phyloP scores from a whole-genome alignment of 2,797 vertebrate genomes.

The Sternotherus odoratus region DNA sequence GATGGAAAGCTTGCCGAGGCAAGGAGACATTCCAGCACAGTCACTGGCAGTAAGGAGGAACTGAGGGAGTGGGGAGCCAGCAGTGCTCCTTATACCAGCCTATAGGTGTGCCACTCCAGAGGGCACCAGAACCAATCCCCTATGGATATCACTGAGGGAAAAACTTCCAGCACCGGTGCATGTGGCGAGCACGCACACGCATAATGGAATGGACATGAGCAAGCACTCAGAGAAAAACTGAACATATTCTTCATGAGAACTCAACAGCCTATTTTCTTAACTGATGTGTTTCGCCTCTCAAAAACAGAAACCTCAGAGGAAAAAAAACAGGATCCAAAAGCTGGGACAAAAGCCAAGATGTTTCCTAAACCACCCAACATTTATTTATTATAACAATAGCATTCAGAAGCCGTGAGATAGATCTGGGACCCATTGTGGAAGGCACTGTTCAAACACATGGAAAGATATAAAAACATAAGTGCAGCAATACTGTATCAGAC shows the following conservation, averaged over 20 bases:
- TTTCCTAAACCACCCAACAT: neutral
- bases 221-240: neutral
- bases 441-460: neutral
- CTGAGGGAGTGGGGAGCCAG: too few relatives aligned
- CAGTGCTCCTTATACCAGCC: too few relatives aligned
- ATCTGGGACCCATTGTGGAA: neutral
- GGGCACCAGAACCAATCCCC: too few relatives aligned
- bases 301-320: neutral
- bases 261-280: neutral
- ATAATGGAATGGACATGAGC: too few relatives aligned
- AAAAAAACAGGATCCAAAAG: neutral
- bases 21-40: too few relatives aligned
- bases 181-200: too few relatives aligned
- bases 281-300: neutral
- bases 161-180: too few relatives aligned
- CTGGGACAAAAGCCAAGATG: neutral
- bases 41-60: too few relatives aligned
- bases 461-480: neutral
- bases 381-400: neutral
- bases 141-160: too few relatives aligned
- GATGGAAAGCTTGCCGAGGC: too few relatives aligned
- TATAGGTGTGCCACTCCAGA: too few relatives aligned
- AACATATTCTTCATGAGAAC: neutral
- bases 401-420: neutral
- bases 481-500: neutral